phyloP scores from a whole-genome alignment of 2,797 vertebrate species.

The Xenops minutus region DNA sequence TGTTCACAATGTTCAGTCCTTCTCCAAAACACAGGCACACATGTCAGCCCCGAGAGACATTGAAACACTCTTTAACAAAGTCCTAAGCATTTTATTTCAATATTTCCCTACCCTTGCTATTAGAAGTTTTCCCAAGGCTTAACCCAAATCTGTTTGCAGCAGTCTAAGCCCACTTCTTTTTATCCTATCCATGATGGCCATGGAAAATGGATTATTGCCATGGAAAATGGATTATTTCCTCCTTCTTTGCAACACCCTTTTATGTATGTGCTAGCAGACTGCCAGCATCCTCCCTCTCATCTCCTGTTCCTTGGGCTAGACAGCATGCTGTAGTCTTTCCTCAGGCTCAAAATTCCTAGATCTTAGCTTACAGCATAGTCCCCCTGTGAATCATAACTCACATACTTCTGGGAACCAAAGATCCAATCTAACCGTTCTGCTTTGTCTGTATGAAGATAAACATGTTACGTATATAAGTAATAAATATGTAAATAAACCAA shows the following conservation, averaged over 20 bases:
- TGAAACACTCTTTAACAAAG: not conserved
- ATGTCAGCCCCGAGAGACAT: not conserved
- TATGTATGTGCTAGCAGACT: not conserved
- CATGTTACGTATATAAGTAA: not conserved
- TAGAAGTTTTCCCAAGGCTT: not conserved
- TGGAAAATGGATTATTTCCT: constrained; percentile 35
- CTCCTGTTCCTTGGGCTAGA: not conserved
- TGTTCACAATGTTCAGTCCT: not conserved
- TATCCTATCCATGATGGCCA: not conserved
- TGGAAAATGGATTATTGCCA: constrained; percentile 27
- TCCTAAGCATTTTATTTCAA: not conserved
- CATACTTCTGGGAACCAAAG: not conserved
- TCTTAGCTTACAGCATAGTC: not conserved
- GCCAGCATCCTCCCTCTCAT: not conserved
- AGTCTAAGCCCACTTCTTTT: not conserved
- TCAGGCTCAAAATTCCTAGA: not conserved
- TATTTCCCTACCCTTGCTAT: not conserved
- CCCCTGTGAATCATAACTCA: not conserved
- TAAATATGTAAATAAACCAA: not conserved
- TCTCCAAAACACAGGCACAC: not conserved
- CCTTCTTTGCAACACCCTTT: not conserved
- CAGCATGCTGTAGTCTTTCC: not conserved
- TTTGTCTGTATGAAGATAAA: not conserved
- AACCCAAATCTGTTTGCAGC: not conserved
- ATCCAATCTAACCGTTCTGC: not conserved